Evolutionary conservation across 1,140 invertebrate species (phyloP).

Genomic region (Lineus longissimus): DNA sequence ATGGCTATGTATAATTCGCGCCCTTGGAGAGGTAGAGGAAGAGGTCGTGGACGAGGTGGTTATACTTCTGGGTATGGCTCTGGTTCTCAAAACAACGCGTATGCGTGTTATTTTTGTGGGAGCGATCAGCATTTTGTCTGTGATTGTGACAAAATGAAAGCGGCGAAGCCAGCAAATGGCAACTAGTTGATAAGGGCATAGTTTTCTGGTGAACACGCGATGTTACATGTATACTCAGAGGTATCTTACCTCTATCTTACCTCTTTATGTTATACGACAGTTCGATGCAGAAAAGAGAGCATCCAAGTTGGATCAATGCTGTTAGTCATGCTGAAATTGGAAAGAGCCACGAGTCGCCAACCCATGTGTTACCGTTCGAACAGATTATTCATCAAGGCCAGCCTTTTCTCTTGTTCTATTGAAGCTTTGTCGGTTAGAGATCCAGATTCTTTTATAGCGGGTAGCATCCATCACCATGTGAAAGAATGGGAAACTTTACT

Average conservation of each 20-base stretch:
- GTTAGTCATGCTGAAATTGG: not conserved
- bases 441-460: conserved; percentile 11
- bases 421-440: conserved; percentile 5
- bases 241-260: not conserved
- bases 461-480: conserved; percentile 11
- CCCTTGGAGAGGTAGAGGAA: too few species aligned
- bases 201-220: not conserved
- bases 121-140: not conserved
- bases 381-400: not conserved
- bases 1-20: too few species aligned
- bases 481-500: not conserved
- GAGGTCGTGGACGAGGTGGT: too few species aligned
- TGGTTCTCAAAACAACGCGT: too few species aligned
- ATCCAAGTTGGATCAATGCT: not conserved
- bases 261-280: not conserved
- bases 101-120: not conserved
- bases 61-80: too few species aligned
- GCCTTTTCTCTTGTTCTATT: conserved; percentile 3
- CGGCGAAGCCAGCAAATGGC: not conserved
- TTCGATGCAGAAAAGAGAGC: not conserved
- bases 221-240: not conserved
- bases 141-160: not conserved
- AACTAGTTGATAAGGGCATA: not conserved
- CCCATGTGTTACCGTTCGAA: not conserved
- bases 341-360: not conserved